Evolutionary conservation across 1,140 invertebrate genomes (phyloP).

Genomic region (Orchesella cincta): DNA sequence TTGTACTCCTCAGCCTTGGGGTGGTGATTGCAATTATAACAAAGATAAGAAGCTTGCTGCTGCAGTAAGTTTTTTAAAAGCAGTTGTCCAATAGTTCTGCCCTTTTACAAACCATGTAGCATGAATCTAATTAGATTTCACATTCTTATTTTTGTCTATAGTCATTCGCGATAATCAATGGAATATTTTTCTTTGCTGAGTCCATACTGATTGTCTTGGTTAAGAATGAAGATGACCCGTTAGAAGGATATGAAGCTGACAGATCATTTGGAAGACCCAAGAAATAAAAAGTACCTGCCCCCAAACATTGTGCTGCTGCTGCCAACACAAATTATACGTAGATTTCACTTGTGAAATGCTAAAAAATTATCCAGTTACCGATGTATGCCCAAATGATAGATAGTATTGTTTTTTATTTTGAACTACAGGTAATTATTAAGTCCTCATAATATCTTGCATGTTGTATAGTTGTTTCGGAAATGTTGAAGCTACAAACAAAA

Average conservation of each 20-base stretch:
- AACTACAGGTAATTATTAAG: neutral
- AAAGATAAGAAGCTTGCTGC: neutral
- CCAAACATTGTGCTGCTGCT: neutral
- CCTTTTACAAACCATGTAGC: neutral
- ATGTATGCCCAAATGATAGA: neutral
- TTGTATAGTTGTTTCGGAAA: neutral
- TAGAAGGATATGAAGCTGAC: neutral
- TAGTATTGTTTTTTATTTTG: neutral
- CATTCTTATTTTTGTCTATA: slow-evolving; percentile 1
- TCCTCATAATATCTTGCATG: neutral
- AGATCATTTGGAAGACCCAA: neutral
- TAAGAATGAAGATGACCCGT: neutral
- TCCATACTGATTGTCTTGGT: neutral
- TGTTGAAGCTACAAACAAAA: neutral
- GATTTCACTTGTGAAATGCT: no score
- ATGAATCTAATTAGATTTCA: neutral
- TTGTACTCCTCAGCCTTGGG: neutral
- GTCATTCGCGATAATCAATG: slow-evolving; percentile 10
- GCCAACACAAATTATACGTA: neutral
- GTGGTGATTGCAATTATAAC: neutral
- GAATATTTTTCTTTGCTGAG: neutral
- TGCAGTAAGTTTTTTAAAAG: neutral
- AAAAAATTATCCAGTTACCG: no score
- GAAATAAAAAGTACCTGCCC: neutral
- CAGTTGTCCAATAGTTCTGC: neutral